A percentile compares a stretch with the other conserved stretches of the same genome.
Conservation (phyloP, 1,140 invertebrate species). For the Portunus trituberculatus region DNA sequence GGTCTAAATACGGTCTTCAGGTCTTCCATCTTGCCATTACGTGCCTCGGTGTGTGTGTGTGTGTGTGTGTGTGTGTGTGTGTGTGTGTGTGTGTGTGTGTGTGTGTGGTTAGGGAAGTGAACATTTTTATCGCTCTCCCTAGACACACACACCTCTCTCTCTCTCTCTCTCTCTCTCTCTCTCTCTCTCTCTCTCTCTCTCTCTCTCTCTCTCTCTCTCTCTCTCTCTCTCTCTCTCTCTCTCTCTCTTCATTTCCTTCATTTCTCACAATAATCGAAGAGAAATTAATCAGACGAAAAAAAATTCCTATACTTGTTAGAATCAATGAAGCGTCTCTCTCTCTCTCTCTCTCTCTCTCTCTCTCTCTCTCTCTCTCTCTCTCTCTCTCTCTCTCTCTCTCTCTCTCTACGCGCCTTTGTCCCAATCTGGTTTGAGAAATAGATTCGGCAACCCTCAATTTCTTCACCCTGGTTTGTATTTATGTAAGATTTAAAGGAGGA, state of each 20-base stretch:
- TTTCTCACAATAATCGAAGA: no score
- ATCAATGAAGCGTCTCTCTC: no score
- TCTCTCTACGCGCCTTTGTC: background rate
- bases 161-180: background rate
- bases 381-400: background rate
- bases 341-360: no score
- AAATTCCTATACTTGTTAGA: no score
- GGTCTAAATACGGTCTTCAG: no score
- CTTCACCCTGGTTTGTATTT: background rate
- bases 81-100: background rate
- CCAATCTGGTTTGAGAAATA: background rate
- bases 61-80: constrained; percentile 30
- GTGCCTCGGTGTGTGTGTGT: background rate
- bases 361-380: background rate
- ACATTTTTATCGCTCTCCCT: background rate
- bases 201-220: background rate
- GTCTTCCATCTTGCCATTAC: no score
- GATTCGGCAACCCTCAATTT: background rate
- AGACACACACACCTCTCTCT: no score
- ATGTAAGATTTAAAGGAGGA: background rate
- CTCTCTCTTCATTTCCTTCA: background rate
- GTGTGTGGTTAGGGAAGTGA: background rate
- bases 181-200: background rate
- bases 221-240: background rate
- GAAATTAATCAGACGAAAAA: no score